A percentile compares a stretch with the other conserved stretches of the same genome.
Evolutionary conservation across 2,888 invertebrate genomes (phyloP).

Genomic region (Limenitis camilla): DNA sequence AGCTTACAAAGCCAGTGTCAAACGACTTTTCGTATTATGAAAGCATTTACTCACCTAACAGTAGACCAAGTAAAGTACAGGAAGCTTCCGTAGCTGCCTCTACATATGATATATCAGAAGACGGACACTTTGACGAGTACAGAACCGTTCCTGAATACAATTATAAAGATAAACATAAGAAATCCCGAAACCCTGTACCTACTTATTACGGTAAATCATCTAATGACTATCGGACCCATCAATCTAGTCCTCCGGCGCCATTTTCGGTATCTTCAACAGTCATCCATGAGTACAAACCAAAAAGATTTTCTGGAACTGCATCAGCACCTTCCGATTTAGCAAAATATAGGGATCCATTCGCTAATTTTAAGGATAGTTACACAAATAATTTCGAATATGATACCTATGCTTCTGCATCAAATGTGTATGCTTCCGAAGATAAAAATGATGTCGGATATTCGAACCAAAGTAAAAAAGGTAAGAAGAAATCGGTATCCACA

Average conservation of each 20-base stretch:
- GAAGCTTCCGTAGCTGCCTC: slow-evolving; percentile 36
- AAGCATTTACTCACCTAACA: slow-evolving; percentile 46
- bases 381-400: slow-evolving; percentile 55
- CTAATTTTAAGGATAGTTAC: slow-evolving; percentile 48
- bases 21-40: slow-evolving; percentile 62
- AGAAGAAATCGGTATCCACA: slow-evolving; percentile 61
- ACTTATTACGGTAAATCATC: slow-evolving; percentile 38
- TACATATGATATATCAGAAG: slow-evolving; percentile 31
- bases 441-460: slow-evolving; percentile 37
- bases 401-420: slow-evolving; percentile 54
- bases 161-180: slow-evolving; percentile 44
- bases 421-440: slow-evolving; percentile 41
- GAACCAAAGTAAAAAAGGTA: slow-evolving; percentile 39
- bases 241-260: slow-evolving; percentile 44
- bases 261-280: slow-evolving; percentile 55
- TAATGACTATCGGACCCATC: slow-evolving; percentile 41
- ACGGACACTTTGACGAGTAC: slow-evolving; percentile 41
- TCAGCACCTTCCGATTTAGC: slow-evolving; percentile 34
- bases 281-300: slow-evolving; percentile 58
- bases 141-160: slow-evolving; percentile 47
- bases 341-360: slow-evolving; percentile 48
- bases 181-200: slow-evolving; percentile 36
- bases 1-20: slow-evolving; percentile 39
- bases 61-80: slow-evolving; percentile 37
- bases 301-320: slow-evolving; percentile 33